Conservation (phyloP, 2,113 vertebrate genomes). For the Mormyrus lacerda region DNA sequence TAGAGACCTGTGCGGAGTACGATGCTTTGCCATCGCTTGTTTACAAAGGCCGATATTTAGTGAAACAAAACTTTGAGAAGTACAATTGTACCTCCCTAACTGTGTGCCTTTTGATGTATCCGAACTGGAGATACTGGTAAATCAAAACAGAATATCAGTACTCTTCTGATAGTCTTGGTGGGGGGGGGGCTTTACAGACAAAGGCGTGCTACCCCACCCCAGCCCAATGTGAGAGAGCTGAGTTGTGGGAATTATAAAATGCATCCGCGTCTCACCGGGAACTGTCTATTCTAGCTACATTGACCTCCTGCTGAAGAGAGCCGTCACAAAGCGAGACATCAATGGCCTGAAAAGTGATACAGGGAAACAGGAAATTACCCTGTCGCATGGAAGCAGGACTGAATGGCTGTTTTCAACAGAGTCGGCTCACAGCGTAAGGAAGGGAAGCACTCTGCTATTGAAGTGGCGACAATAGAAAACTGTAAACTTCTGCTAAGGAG, state of each 20-base stretch:
- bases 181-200: conserved; percentile 19
- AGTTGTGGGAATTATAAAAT: conserved; percentile 41
- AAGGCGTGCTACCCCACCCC: conserved; percentile 30
- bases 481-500: conserved; percentile 42
- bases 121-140: too few species aligned
- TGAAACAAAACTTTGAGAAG: background rate
- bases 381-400: conserved; percentile 38
- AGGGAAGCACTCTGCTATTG: conserved; percentile 48
- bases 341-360: conserved; percentile 57
- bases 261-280: conserved; percentile 40
- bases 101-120: background rate
- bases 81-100: background rate
- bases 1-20: background rate
- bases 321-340: conserved; percentile 53
- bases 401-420: conserved; percentile 46
- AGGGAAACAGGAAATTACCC: conserved; percentile 48
- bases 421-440: conserved; percentile 41
- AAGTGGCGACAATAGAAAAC: conserved; percentile 51
- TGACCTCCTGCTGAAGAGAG: conserved; percentile 52
- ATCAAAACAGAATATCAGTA: background rate
- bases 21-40: background rate
- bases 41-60: background rate
- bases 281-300: conserved; percentile 43
- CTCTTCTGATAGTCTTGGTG: conserved; percentile 10
- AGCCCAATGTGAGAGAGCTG: conserved; percentile 41